Percentiles rank a stretch among this genome's conserved stretches.
Conservation (phyloP, 2,113 vertebrate genomes). For the Bambusicola thoracicus region DNA sequence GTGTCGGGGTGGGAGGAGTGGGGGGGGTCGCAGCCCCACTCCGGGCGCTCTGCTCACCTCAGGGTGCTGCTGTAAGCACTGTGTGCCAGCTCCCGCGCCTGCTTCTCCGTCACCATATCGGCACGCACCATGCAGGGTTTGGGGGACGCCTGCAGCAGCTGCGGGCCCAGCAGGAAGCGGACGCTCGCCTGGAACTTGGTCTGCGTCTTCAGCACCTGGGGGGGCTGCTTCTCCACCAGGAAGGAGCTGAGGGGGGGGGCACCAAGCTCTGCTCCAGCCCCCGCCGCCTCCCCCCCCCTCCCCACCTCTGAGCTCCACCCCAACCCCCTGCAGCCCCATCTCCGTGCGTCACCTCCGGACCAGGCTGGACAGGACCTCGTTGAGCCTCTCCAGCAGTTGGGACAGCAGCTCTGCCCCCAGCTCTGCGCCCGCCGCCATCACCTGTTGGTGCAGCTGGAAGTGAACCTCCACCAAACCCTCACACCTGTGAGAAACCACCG, state of each 20-base stretch:
- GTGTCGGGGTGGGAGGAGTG: too few relatives aligned
- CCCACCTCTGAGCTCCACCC: neutral
- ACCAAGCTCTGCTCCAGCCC: neutral
- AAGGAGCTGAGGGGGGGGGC: conserved; percentile 81
- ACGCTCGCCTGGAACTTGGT: conserved; percentile 93
- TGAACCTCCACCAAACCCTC: conserved; percentile 89
- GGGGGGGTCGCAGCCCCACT: accelerated
- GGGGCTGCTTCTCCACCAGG: conserved; percentile 94
- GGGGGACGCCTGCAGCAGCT: conserved; percentile 78
- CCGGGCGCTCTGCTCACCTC: neutral
- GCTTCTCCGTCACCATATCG: conserved; percentile 92
- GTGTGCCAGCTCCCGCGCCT: conserved; percentile 83
- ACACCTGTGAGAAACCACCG: conserved; percentile 75
- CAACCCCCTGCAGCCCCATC: neutral
- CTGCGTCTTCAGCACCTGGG: conserved; percentile 96
- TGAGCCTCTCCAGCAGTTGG: conserved; percentile 79
- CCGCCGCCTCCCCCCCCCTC: too few relatives aligned
- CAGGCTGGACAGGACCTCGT: conserved; percentile 79
- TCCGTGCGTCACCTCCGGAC: conserved; percentile 82
- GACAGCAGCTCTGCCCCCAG: conserved; percentile 76
- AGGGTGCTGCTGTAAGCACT: neutral
- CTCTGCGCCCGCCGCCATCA: conserved; percentile 75
- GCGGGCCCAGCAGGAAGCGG: conserved; percentile 89
- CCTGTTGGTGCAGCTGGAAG: conserved; percentile 86
- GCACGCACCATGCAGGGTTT: conserved; percentile 88